These are phyloP conservation scores for Macrostomum cliftonense DNA, from an alignment of 2,888 invertebrate species.

Conservation along the genomic window DNA sequence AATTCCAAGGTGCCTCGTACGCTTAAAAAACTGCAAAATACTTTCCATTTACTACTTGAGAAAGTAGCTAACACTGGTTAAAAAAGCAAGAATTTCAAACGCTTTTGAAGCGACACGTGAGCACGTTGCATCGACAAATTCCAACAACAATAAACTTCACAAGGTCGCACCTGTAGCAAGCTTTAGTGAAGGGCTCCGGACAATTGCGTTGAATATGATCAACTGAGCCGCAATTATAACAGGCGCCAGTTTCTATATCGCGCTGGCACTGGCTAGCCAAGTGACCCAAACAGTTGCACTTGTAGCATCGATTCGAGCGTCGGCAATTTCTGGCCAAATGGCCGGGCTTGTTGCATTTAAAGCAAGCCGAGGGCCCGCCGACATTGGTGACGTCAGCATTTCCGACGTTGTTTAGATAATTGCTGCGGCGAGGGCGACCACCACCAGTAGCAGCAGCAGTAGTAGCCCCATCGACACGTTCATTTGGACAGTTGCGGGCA, in stretches of 20 bases:
- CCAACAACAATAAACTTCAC: no score
- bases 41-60: no score
- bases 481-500: conserved; percentile 4
- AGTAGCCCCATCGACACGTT: no score
- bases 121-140: no score
- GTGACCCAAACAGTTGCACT: conserved; percentile 73
- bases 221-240: conserved; percentile 63
- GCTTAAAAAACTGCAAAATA: no score
- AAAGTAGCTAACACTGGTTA: no score
- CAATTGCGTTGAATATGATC: conserved; percentile 61
- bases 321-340: conserved; percentile 73
- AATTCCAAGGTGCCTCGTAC: no score
- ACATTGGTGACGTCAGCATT: background rate
- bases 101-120: no score
- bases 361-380: conserved; percentile 36
- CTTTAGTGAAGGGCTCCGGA: conserved; percentile 43
- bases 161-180: conserved; percentile 14
- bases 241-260: background rate
- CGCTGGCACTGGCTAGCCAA: conserved; percentile 65
- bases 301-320: conserved; percentile 11
- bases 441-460: no score
- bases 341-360: conserved; percentile 65
- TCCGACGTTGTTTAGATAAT: no score
- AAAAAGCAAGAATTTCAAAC: no score
- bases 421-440: background rate